Evolutionary conservation across 2,113 vertebrate genomes (phyloP), one percentile per base, ranked within the genome.

Genomic region (Albula glossodonta): DNA sequence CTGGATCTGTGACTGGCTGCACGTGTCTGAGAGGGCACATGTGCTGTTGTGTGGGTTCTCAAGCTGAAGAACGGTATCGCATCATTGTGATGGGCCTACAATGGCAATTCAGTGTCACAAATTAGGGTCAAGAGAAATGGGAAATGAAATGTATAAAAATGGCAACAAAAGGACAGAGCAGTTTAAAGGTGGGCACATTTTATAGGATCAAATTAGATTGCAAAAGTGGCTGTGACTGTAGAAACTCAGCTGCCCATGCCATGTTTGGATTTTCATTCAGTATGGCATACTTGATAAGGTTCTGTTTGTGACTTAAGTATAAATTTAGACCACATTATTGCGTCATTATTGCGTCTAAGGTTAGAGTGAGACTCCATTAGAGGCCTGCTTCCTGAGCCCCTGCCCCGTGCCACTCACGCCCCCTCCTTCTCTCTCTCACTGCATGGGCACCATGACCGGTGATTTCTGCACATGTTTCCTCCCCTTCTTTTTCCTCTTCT

Each of bases 391-490:
- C 89, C 92, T 92, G 90, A 92, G 92, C 93, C 91, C 92, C 92
- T 92, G 70, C 92, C 89, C 87, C 92, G 94, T 91, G 93, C 92
- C 91, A 93, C 94, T 92, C 93, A 92, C 92, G 92, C 93, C 93
- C 90, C 95, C 93, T 90, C 86, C 90, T 74, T 93, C 87, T 93
- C 89, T 81, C 93, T 92, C 89, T 91, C 92, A 95, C 94, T 95
- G 96, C 97, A 96, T 93, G 96, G 92, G 95, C 96, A 96, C 95
- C 95, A 87, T 95, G 93, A 95, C 93, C 88, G 93, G 94, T 94
- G 92, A 56, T 89, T 93, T 96, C 94, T 95, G 94, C 95, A 94
- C 94, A 94, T 90, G 91, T 93, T 94, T 93, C 93, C 91, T 93
- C 93, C 90, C 92, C 88, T 89, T 86, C 82, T 87, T 84, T 86